These are phyloP conservation scores for Callyntrura sp. DNA, from an alignment of 2,888 invertebrate genomes.

Conservation along the genomic window DNA sequence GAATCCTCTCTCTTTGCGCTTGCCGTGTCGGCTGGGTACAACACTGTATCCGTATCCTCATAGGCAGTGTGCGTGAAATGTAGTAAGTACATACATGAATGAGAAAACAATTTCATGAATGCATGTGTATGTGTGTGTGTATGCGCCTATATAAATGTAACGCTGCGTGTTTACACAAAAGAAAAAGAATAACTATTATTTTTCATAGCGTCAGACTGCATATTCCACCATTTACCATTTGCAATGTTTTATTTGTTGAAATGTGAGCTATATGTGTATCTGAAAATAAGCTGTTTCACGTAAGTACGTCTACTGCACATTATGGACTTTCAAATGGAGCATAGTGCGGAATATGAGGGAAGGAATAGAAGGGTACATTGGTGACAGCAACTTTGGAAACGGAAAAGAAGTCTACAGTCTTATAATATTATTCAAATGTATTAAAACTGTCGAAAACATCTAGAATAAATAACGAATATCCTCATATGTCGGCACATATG, in stretches of 20 bases:
- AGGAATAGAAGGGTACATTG: constrained; percentile 7
- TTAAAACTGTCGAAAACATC: constrained; percentile 61
- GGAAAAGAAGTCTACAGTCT: constrained; percentile 47
- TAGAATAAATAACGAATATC: constrained; percentile 19
- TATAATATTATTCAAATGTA: constrained; percentile 50
- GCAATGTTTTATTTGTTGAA: constrained; percentile 22
- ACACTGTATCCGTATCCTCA: background rate
- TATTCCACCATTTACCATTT: constrained; percentile 32
- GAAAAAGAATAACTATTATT: constrained; percentile 47
- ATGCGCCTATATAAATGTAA: constrained; percentile 42
- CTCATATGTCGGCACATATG: constrained; percentile 42
- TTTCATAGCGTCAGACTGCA: constrained; percentile 31
- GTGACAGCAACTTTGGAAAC: constrained; percentile 29
- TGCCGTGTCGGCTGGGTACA: constrained; percentile 15
- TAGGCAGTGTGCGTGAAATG: constrained; percentile 54
- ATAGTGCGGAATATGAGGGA: background rate
- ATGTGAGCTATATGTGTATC: background rate
- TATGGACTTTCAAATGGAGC: constrained; percentile 37
- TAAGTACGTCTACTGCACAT: background rate
- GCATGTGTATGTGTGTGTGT: background rate
- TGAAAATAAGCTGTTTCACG: background rate
- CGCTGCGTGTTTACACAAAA: constrained; percentile 27
- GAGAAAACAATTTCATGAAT: constrained; percentile 36
- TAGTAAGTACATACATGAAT: constrained; percentile 39
- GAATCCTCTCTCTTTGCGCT: constrained; percentile 8